phyloP scores from a whole-genome alignment of 2,888 invertebrate genomes.

The Cosmia pyralina region DNA sequence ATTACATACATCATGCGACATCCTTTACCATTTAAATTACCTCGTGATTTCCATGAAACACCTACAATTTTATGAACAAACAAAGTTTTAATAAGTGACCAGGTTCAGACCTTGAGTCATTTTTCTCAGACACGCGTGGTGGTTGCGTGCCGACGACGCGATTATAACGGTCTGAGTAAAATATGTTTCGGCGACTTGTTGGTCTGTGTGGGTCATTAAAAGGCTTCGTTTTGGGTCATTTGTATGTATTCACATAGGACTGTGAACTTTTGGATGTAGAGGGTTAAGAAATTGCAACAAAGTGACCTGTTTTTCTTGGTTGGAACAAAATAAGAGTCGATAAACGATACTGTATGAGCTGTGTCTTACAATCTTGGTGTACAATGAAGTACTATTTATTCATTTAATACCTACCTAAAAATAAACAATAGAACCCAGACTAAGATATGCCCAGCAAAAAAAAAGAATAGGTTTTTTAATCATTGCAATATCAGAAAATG shows the following conservation, averaged over 20 bases:
- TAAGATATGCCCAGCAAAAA: not conserved
- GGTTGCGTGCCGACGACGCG: slow-evolving; percentile 64
- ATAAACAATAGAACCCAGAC: not conserved
- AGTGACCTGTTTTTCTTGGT: not conserved
- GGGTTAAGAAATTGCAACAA: slow-evolving; percentile 2
- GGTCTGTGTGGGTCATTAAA: slow-evolving; percentile 17
- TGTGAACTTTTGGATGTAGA: slow-evolving; percentile 15
- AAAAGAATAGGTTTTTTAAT: not conserved
- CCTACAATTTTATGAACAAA: slow-evolving; percentile 53
- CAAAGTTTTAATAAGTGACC: slow-evolving; percentile 52
- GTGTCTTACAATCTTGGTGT: not conserved
- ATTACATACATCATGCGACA: slow-evolving; percentile 37
- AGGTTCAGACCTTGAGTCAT: slow-evolving; percentile 65
- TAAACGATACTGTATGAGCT: not conserved
- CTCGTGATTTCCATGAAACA: slow-evolving; percentile 41
- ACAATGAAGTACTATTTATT: not conserved
- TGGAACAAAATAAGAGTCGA: not conserved
- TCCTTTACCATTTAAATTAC: slow-evolving; percentile 33
- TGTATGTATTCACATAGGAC: slow-evolving; percentile 5
- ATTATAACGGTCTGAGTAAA: slow-evolving; percentile 59
- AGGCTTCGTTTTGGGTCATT: slow-evolving; percentile 33
- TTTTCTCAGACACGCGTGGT: slow-evolving; percentile 45
- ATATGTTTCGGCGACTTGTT: slow-evolving; percentile 56
- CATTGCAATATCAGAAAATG: not conserved
- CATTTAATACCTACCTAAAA: not conserved